These are phyloP conservation scores for Drosophila bifasciata DNA, from an alignment of 1,140 invertebrate genomes.

Conservation along the genomic window DNA sequence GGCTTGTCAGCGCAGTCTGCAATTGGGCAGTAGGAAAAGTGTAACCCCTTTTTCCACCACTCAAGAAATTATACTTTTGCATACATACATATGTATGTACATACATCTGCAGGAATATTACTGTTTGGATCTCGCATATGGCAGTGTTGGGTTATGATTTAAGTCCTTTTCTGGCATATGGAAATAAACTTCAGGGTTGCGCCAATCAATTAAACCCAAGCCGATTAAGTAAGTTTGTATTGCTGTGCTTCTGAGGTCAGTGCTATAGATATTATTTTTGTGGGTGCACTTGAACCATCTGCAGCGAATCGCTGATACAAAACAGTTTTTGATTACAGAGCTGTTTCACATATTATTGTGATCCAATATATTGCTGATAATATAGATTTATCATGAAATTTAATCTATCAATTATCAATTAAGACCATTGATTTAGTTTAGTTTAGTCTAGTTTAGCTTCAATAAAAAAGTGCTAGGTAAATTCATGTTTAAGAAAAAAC, in stretches of 20 bases:
- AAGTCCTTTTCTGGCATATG: slow-evolving; percentile 53
- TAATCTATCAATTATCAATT: too few relatives aligned
- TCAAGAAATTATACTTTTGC: slow-evolving; percentile 48
- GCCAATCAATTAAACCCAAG: slow-evolving; percentile 25
- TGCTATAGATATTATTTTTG: too few relatives aligned
- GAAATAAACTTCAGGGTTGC: slow-evolving; percentile 12
- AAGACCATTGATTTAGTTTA: too few relatives aligned
- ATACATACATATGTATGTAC: background rate
- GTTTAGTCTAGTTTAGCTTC: too few relatives aligned
- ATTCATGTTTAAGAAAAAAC: slow-evolving; percentile 77
- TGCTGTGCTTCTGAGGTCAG: slow-evolving; percentile 26
- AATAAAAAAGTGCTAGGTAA: background rate
- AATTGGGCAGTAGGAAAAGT: slow-evolving; percentile 25
- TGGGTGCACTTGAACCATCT: background rate
- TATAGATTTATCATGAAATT: slow-evolving; percentile 3
- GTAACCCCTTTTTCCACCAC: slow-evolving; percentile 62
- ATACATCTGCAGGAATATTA: slow-evolving; percentile 4
- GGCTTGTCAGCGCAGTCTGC: slow-evolving; percentile 38
- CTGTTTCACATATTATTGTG: too few relatives aligned
- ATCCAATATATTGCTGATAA: too few relatives aligned
- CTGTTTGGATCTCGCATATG: slow-evolving; percentile 30
- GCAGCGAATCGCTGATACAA: too few relatives aligned
- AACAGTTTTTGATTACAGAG: too few relatives aligned
- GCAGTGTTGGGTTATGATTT: slow-evolving; percentile 30
- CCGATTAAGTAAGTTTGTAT: slow-evolving; percentile 35